These are phyloP conservation scores for Harpagoxenus sublaevis DNA, from an alignment of 2,888 invertebrate species.

Conservation along the genomic window DNA sequence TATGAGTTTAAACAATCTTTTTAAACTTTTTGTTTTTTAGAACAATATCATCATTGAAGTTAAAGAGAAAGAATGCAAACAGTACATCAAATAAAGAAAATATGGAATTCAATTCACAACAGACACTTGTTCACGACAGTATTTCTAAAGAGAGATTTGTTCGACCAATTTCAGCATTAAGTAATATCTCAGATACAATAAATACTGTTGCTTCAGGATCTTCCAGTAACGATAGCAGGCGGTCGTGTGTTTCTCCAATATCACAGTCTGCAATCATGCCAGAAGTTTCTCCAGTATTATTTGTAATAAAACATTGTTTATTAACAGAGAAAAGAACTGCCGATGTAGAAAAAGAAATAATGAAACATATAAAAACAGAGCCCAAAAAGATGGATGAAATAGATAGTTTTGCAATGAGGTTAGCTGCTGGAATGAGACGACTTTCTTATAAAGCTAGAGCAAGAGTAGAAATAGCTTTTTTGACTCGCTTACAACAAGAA, in stretches of 20 bases:
- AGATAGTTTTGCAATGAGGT: conserved; percentile 2
- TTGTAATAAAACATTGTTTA: neutral
- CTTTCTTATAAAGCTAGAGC: neutral
- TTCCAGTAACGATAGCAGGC: neutral
- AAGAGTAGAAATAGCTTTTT: neutral
- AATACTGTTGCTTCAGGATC: neutral
- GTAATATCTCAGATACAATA: neutral
- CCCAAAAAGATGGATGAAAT: neutral
- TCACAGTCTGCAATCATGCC: neutral
- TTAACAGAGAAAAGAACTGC: neutral
- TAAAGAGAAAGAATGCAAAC: neutral
- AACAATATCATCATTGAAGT: conserved; percentile 4
- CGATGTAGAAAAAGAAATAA: neutral
- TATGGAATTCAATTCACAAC: neutral
- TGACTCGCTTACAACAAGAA: neutral
- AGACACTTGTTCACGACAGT: neutral
- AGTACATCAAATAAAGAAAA: neutral
- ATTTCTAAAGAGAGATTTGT: neutral
- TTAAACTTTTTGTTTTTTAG: neutral
- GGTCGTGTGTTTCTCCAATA: neutral
- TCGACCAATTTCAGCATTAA: neutral
- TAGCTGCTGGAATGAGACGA: conserved; percentile 2
- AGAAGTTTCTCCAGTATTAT: conserved; percentile 12
- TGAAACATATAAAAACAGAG: neutral
- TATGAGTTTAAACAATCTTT: neutral